Evolutionary conservation across 1,140 invertebrate species (phyloP), one percentile per base, ranked within the genome.

Genomic region (Meloidogyne floridensis): DNA sequence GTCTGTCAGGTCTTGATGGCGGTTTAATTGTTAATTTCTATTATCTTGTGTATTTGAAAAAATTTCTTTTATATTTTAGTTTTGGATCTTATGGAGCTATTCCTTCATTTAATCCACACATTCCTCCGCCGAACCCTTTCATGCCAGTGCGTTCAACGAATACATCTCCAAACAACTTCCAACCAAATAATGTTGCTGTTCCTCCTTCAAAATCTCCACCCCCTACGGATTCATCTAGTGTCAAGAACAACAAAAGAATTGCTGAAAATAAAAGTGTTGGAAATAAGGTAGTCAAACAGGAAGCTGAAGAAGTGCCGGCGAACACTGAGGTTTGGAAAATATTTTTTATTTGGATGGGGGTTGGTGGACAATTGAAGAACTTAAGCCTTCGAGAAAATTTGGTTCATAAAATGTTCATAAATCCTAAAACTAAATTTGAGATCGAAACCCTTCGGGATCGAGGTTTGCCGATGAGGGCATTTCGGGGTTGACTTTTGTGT

Each of bases 281-380:
- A 13, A 47, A 74, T 51, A 74, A 74, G 8, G 72, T 20, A 70
- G 32, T 79, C 7, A 79, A 79, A 72, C 56, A 79, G 11, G 77
- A 79, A 43, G 65, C 15, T 18, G 77, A 51, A 15, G 59, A 65
- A 59, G 56, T 15, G 4, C n/a, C 20, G 32, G 20, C 53, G 6
- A 51, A 18, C 6, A 15, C 5, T 54, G 72, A 51, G 72, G 53
- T 74, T 32, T 47, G 5, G 6, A n/a, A 47, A 74, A 18, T 54
- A 6, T 15, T 74, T 74, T 54, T 18, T 53, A 10, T 43, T 53
- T 75, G 13, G n/a, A 13, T 15, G 11, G 8, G 11, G 51, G 51
- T 47, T 73, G 11, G 51, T 5, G n/a, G 11, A 10, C 13, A 2
- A 18, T n/a, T n/a, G n/a, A n/a, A n/a, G n/a, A n/a, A n/a, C n/a